Evolutionary conservation across 2,888 invertebrate genomes (phyloP), one percentile per base, ranked within the genome.

Genomic region (Neocrepidodera transversa): DNA sequence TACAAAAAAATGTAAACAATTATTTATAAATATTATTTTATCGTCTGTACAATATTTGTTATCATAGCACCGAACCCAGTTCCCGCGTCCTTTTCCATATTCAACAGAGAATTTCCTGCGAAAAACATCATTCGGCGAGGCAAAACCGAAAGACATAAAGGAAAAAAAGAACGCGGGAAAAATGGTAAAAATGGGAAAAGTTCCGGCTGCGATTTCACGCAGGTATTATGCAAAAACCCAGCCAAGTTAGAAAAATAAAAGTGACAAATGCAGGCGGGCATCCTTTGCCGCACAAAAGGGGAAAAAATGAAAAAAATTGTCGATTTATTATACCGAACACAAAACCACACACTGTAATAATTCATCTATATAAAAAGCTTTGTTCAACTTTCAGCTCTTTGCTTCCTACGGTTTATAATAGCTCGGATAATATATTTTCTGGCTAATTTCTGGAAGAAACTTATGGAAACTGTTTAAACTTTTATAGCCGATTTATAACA

Each of bases 241-340:
- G 20, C 52, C 60, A 59, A 64, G 26, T 45, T 45, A 65, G 62
- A 63, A 67, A 68, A 71, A 72, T 72, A 71, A 73, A 73, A 72
- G 72, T 73, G 73, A 74, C 73, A 74, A 73, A 73, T 71, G 72
- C 73, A 73, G 69, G 63, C 69, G 70, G 63, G 67, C 71, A 69
- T 73, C 72, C 69, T 69, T 66, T 23, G 11, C 7, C 28, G 5
- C 14, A 13, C 13, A 28, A 45, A 45, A 40, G 13, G 23, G 48
- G 13, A 23, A 32, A 43, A 57, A 48, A 47, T 17, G 43, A 47
- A 55, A 58, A 72, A 73, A 75, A 74, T 70, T 66, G 67, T 66
- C 72, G 67, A 75, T 76, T 75, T 75, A 74, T 76, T 74, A 74
- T 74, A n/a, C 71, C 68, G 68, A 70, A 69, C 71, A 71, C 61